phyloP scores from a whole-genome alignment of 2,113 vertebrate genomes.

The Chauna torquata region DNA sequence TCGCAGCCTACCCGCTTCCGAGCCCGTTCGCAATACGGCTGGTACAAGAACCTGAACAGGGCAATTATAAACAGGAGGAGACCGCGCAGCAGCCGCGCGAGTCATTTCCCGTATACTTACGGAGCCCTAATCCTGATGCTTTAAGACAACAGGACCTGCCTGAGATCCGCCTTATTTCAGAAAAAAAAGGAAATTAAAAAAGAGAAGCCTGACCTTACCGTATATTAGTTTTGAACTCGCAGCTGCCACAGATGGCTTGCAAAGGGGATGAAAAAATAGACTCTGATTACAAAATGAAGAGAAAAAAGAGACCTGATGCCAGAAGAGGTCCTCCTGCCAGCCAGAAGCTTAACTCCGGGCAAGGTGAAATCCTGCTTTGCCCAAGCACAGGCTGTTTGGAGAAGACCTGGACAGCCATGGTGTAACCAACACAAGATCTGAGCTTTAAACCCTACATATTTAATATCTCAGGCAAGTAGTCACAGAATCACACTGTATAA shows the following conservation, averaged over 20 bases:
- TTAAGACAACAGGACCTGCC: background rate
- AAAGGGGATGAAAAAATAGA: background rate
- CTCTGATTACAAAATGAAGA: background rate
- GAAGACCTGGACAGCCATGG: background rate
- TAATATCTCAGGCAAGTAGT: background rate
- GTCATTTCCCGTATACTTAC: background rate
- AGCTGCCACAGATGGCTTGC: background rate
- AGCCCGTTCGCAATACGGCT: background rate
- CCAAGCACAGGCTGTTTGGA: background rate
- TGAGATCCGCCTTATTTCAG: fast-evolving
- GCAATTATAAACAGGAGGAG: background rate
- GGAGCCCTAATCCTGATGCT: background rate
- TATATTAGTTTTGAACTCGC: fast-evolving
- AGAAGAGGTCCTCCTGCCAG: background rate
- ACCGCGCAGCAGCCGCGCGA: fast-evolving
- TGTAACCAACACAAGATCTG: background rate
- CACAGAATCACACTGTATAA: background rate
- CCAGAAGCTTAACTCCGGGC: fast-evolving
- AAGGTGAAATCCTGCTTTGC: background rate
- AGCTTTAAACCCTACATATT: background rate
- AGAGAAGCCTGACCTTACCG: background rate
- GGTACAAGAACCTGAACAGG: background rate
- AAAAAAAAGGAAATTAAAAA: background rate
- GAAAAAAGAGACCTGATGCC: fast-evolving
- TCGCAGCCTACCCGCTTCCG: background rate